Base-by-base conservation (phyloP, 2,888 invertebrate genomes). In the Tinea semifulvella region DNA sequence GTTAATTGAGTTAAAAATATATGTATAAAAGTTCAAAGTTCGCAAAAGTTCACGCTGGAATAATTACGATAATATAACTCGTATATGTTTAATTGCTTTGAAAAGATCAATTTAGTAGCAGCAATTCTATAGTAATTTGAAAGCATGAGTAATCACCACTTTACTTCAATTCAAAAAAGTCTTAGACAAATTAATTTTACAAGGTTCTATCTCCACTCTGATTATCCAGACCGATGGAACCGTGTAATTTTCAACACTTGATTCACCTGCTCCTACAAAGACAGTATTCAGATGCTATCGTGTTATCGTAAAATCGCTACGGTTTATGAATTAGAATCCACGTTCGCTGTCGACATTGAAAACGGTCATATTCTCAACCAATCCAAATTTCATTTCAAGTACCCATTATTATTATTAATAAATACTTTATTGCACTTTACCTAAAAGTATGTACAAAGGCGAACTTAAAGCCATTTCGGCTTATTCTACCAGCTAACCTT, bases 251-350 rank as follows among this genome's bases (percentile, higher is more conserved):
- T 11, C 2, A 11, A 31, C n/a, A n/a, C n/a, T n/a, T n/a, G n/a
- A n/a, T n/a, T n/a, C n/a, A n/a, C n/a, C n/a, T 26, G 26, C 2
- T 26, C 11, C 11, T 26, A 31, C 31, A 31, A 31, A 14, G 13
- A 14, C 6, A 6, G 31, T 3, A 31, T 31, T 31, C 14, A 31
- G 14, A 31, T 16, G 36, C 17, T 36, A 36, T 36, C 36, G 36
- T 22, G 25, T 18, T 36, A 16, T 18, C 36, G 17, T 10, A 36
- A 3, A 6, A 36, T 36, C 36, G 36, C 36, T 36, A 36, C 36
- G 36, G 36, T 18, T 18, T 36, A 36, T 36, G 36, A 36, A 36
- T 36, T 36, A 36, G 36, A 36, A 31, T 3, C 36, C 18, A 36
- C 17, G 36, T 18, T 36, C 18, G 16, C 36, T 36, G 36, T 36